phyloP scores from a whole-genome alignment of 2,113 vertebrate species.

The Odocoileus hemionus region DNA sequence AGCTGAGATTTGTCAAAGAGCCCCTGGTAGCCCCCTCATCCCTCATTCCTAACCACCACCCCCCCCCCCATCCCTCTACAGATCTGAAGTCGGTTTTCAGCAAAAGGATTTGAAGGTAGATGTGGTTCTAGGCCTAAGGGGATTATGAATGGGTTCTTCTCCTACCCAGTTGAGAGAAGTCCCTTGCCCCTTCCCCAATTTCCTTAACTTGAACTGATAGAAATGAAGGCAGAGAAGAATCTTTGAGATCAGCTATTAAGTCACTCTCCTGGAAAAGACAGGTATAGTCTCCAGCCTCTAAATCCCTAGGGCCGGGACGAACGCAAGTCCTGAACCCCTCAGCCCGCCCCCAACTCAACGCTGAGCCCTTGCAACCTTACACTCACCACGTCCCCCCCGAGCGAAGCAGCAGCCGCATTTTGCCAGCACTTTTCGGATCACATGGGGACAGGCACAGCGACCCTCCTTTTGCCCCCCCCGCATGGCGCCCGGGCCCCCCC shows the following conservation, averaged over 20 bases:
- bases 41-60: not conserved
- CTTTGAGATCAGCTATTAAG: slow-evolving; percentile 12
- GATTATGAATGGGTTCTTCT: not conserved
- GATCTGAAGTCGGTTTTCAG: not conserved
- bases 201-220: slow-evolving; percentile 24
- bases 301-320: not conserved
- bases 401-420: slow-evolving; percentile 95
- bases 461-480: slow-evolving; percentile 90
- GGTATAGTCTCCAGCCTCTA: not conserved
- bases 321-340: not conserved
- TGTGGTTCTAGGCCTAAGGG: not conserved
- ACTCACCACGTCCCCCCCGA: slow-evolving; percentile 92
- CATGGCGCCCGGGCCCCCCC: slow-evolving; percentile 79
- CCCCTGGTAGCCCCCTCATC: not conserved
- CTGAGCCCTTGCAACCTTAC: slow-evolving; percentile 34
- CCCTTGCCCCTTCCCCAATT: slow-evolving; percentile 38
- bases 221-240: slow-evolving; percentile 23
- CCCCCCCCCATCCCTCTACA: not conserved
- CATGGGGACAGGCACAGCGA: slow-evolving; percentile 93
- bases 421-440: slow-evolving; percentile 94
- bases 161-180: not conserved
- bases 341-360: not conserved
- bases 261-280: slow-evolving; percentile 52
- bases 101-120: not conserved
- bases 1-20: not conserved